Evolutionary conservation across 2,888 invertebrate genomes (phyloP).

Genomic region (Cephus spinipes): DNA sequence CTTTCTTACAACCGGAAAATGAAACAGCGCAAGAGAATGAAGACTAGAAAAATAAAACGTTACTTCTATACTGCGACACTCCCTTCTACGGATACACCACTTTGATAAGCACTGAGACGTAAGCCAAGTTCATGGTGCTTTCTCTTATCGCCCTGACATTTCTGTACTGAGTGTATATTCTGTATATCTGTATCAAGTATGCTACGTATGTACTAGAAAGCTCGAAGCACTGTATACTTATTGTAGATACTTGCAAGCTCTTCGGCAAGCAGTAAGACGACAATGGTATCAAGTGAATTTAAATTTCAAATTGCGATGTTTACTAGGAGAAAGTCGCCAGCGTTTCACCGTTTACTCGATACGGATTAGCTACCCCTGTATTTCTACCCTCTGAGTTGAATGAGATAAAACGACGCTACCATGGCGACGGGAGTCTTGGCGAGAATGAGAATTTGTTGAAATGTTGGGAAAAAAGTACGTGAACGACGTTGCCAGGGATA

Average conservation of each 20-base stretch:
- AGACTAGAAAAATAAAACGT: background rate
- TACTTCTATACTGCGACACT: background rate
- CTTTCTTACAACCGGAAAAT: background rate
- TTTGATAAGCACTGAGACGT: slow-evolving; percentile 35
- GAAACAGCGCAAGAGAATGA: background rate
- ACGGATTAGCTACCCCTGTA: slow-evolving; percentile 37
- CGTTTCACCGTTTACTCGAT: slow-evolving; percentile 43
- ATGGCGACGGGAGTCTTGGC: background rate
- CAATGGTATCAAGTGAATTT: slow-evolving; percentile 46
- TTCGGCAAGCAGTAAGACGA: slow-evolving; percentile 28
- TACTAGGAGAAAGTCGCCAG: slow-evolving; percentile 15
- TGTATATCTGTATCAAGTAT: background rate
- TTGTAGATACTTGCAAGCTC: slow-evolving; percentile 19
- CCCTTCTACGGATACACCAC: background rate
- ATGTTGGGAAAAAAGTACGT: background rate
- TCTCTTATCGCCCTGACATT: slow-evolving; percentile 41
- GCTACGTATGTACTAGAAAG: background rate
- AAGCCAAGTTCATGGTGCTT: slow-evolving; percentile 36
- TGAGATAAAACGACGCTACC: background rate
- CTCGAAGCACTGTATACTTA: background rate
- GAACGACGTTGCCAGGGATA: background rate
- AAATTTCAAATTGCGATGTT: slow-evolving; percentile 52
- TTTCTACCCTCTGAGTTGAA: background rate
- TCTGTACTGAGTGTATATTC: slow-evolving; percentile 19
- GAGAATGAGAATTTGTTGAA: background rate